Evolutionary conservation across 1,140 invertebrate genomes (phyloP), one percentile per base, ranked within the genome.

Genomic region (Leptopilina boulardi): DNA sequence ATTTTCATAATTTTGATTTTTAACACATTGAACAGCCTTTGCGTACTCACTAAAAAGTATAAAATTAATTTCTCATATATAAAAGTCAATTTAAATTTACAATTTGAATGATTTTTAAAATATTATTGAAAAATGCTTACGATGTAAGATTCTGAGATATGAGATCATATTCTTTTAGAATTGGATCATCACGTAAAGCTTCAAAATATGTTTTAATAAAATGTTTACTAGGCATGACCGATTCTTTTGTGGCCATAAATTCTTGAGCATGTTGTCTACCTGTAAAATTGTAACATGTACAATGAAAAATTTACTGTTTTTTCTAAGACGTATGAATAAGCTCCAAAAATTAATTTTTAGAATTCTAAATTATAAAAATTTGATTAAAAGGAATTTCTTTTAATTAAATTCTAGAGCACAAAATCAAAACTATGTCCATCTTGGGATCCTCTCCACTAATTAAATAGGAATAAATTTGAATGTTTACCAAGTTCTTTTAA

Each of bases 201-300:
- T 92, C 92, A 85, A 98, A 96, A 87, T 97, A 98, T 15, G 94
- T 95, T 82, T 94, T 95, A 23, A 98, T 95, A 84, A 97, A 97
- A 87, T 95, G 93, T 79, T 94, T 94, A 0, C 97, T 97, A 13
- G 97, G 96, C 90, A 97, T 94, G 1, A 94, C 87, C 10, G 96
- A 94, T 81, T 93, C 92, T 83, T 94, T 93, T 23, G 92, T 94
- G 77, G 93, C 90, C 82, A 97, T 93, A 11, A 94, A 93, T 89
- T 95, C 93, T 56, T 94, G 91, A 0, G 95, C 95, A 86, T 96
- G 94, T 80, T 94, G 91, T 81, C 93, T 93, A 10, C 95, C 95
- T 93, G 59, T 70, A 88, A 86, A 76, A 71, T 75, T 80, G 56
- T 13, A 54, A 10, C n/a, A n/a, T n/a, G 30, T 59, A 47, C 44